These are phyloP conservation scores for Poecilobothrus nobilitatus DNA, from an alignment of 2,888 invertebrate species.

Conservation along the genomic window DNA sequence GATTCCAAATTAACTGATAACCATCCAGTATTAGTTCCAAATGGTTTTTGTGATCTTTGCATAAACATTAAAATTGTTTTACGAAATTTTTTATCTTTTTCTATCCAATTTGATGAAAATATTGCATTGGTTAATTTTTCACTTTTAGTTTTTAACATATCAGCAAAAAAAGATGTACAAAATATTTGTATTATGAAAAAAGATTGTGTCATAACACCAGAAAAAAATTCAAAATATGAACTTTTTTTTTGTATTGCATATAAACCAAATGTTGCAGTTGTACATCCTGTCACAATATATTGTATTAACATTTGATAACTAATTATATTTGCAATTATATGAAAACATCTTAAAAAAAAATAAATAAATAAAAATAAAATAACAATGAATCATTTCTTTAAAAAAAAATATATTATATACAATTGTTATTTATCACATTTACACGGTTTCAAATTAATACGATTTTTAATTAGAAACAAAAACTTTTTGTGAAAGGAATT, in stretches of 20 bases:
- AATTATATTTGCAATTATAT: neutral
- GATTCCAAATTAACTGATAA: slow-evolving; percentile 28
- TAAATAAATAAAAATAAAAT: too few species aligned
- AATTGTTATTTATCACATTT: too few species aligned
- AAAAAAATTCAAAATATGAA: neutral
- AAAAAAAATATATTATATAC: too few species aligned
- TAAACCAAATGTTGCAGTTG: neutral
- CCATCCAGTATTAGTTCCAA: slow-evolving; percentile 26
- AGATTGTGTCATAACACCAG: neutral
- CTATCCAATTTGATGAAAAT: slow-evolving; percentile 29
- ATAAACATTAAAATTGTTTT: slow-evolving; percentile 29
- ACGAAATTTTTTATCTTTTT: slow-evolving; percentile 26
- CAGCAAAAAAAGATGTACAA: slow-evolving; percentile 25
- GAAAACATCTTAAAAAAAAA: too few species aligned
- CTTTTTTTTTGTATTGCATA: neutral
- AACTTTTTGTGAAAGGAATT: too few species aligned
- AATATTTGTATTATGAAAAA: slow-evolving; percentile 8
- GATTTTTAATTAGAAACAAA: too few species aligned
- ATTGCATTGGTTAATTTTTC: slow-evolving; percentile 26
- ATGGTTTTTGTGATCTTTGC: slow-evolving; percentile 28
- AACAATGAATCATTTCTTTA: too few species aligned
- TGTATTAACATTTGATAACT: neutral
- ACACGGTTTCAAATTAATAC: too few species aligned
- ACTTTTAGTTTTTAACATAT: slow-evolving; percentile 24
- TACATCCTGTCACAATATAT: neutral